A percentile compares a stretch with the other conserved stretches of the same genome.
phyloP scores from a whole-genome alignment of 2,113 vertebrate genomes.

The Delphinapterus leucas region DNA sequence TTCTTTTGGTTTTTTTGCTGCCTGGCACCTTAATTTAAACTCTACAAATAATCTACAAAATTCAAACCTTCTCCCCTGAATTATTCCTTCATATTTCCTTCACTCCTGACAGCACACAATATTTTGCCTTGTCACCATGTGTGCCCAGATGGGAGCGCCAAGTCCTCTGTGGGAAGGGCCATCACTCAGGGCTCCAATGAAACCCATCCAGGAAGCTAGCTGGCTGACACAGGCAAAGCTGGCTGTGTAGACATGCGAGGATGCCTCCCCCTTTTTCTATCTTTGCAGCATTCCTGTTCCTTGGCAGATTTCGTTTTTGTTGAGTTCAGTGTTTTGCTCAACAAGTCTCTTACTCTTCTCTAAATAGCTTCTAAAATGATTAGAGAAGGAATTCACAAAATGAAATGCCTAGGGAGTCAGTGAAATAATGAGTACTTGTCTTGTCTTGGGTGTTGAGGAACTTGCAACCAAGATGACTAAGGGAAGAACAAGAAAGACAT shows the following conservation, averaged over 20 bases:
- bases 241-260: not conserved
- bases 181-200: not conserved
- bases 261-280: not conserved
- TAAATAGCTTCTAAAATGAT: conserved; percentile 29
- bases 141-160: not conserved
- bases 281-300: not conserved
- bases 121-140: not conserved
- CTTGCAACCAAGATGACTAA: not conserved
- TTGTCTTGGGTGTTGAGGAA: not conserved
- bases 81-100: not conserved
- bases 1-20: not conserved
- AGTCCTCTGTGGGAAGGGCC: not conserved
- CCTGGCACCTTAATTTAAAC: not conserved
- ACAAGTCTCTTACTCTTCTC: conserved; percentile 31
- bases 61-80: not conserved
- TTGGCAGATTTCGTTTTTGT: not conserved
- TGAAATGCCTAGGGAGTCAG: not conserved
- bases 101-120: not conserved
- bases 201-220: not conserved
- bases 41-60: not conserved
- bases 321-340: conserved; percentile 1
- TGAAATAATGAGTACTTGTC: not conserved
- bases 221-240: not conserved
- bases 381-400: not conserved
- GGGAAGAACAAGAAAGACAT: not conserved